These are phyloP conservation scores for Patella pellucida DNA, from an alignment of 2,888 invertebrate genomes.

Conservation along the genomic window DNA sequence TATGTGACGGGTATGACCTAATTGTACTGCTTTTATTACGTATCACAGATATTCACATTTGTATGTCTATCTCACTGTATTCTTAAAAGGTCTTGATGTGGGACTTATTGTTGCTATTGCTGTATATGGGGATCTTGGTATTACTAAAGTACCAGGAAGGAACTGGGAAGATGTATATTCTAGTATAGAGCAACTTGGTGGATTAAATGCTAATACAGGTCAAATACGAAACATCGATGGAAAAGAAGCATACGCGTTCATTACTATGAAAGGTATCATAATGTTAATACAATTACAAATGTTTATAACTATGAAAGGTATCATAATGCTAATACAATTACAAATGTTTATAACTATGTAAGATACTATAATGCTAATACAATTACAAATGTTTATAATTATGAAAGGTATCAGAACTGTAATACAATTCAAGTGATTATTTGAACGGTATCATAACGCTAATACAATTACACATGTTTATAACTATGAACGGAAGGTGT, in stretches of 20 bases:
- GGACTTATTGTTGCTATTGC: conserved; percentile 22
- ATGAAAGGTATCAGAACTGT: too few species aligned
- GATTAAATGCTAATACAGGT: conserved; percentile 3
- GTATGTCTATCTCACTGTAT: too few species aligned
- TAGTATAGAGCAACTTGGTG: conserved; percentile 20
- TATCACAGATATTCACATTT: too few species aligned
- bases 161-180: conserved; percentile 20
- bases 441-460: too few species aligned
- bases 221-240: conserved; percentile 17
- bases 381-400: too few species aligned
- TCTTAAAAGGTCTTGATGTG: conserved; percentile 19
- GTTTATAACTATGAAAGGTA: not conserved
- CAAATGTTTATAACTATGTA: too few species aligned
- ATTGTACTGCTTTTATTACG: not conserved
- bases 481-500: too few species aligned
- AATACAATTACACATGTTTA: too few species aligned
- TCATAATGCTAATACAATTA: too few species aligned
- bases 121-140: conserved; percentile 22
- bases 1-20: not conserved
- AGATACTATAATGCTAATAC: too few species aligned
- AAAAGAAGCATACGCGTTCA: conserved; percentile 28
- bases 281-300: not conserved
- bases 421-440: too few species aligned
- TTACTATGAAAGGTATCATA: conserved; percentile 24
- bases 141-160: not conserved